A percentile compares a stretch with the other conserved stretches of the same genome.
Conservation (phyloP, 2,888 invertebrate genomes). For the Amblyteles armatorius region DNA sequence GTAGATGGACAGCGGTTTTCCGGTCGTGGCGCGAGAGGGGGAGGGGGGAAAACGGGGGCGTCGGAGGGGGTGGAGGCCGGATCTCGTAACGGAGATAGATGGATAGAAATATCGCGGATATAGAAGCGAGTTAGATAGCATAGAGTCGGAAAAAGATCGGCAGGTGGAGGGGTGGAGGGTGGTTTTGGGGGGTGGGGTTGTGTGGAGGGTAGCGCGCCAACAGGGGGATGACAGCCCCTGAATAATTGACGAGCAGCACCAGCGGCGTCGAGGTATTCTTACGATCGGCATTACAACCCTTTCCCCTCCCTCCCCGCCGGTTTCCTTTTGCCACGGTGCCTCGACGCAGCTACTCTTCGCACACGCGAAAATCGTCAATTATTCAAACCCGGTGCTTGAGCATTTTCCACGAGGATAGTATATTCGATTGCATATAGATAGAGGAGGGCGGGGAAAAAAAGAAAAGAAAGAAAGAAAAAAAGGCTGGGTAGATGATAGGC, state of each 20-base stretch:
- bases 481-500: slow-evolving; percentile 2
- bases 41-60: not conserved
- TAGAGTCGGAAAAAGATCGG: not conserved
- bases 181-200: not conserved
- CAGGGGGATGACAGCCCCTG: slow-evolving; percentile 80
- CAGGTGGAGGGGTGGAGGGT: not conserved
- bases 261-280: slow-evolving; percentile 79
- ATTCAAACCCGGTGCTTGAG: slow-evolving; percentile 64
- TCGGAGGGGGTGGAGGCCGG: not conserved
- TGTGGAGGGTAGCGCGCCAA: slow-evolving; percentile 57
- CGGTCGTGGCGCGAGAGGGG: not conserved
- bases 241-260: slow-evolving; percentile 78
- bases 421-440: slow-evolving; percentile 58
- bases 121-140: not conserved
- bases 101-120: slow-evolving; percentile 14
- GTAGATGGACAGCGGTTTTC: slow-evolving; percentile 33
- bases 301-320: slow-evolving; percentile 69
- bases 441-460: not conserved
- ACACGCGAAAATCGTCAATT: slow-evolving; percentile 61
- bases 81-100: slow-evolving; percentile 17
- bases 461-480: not conserved
- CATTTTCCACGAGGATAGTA: slow-evolving; percentile 60
- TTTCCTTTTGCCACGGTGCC: slow-evolving; percentile 44
- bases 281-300: slow-evolving; percentile 77
- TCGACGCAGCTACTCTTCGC: slow-evolving; percentile 38